These are phyloP conservation scores for Bombus pyrosoma DNA, from an alignment of 1,140 invertebrate genomes.

Conservation along the genomic window DNA sequence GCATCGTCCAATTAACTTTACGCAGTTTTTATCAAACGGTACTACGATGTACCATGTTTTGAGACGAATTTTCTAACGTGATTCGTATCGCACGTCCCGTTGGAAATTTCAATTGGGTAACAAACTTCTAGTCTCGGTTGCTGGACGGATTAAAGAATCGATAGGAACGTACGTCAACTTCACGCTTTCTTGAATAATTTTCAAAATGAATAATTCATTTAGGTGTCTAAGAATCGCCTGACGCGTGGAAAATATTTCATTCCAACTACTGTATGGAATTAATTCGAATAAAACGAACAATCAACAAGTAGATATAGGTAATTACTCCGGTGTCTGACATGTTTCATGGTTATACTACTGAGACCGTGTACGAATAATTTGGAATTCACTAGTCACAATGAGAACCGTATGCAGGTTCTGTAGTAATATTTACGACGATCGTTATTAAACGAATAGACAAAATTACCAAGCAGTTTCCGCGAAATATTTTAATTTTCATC, in stretches of 20 bases:
- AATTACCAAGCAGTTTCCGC: not conserved
- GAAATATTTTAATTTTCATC: not conserved
- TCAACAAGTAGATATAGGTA: not conserved
- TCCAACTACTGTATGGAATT: not conserved
- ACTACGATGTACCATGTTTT: no score
- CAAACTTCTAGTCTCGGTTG: no score
- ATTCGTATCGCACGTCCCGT: no score
- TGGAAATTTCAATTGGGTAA: no score
- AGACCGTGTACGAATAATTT: not conserved
- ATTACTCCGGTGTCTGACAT: not conserved
- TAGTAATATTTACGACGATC: not conserved
- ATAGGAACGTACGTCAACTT: not conserved
- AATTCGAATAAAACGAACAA: not conserved
- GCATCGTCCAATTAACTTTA: no score
- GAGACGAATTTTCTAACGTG: no score
- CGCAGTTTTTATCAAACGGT: no score
- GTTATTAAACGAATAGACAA: not conserved
- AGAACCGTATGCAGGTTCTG: not conserved
- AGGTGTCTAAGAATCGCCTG: not conserved
- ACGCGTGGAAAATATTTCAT: not conserved
- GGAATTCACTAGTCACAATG: not conserved
- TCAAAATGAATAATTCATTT: slow-evolving; percentile 1
- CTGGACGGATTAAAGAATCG: not conserved
- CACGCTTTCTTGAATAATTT: not conserved
- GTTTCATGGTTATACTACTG: not conserved